Base-by-base conservation (phyloP, 2,113 vertebrate genomes). In the Apteryx mantelli region DNA sequence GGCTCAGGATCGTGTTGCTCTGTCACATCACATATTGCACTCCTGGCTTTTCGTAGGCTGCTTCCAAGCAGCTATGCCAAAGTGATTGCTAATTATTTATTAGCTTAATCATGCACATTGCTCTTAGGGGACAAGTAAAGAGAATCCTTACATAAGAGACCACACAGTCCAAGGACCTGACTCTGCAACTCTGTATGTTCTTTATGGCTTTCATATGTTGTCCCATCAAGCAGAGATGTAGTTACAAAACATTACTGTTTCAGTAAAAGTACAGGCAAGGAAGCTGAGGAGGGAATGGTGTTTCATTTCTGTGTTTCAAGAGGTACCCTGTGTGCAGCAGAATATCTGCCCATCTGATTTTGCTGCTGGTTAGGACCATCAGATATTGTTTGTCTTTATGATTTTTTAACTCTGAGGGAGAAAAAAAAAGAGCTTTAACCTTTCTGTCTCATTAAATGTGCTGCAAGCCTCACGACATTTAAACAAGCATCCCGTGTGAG, bases 361-460 rank as follows among this genome's bases (percentile, higher is more conserved):
- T 88, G 79, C 82, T 77, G 42, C 22, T 94, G 73, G 81, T 93
- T 82, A 86, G 48, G 36, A 82, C 24, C 81, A 52, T 93, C 82
- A 89, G 25, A 71, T 50, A 24, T 80, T 96, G 40, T 75, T 96
- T 89, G 30, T 90, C n/a, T 85, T 82, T 30, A 76, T 76, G n/a
- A 19, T 79, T 95, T 38, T 95, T 90, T 91, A 63, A 88, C 1
- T 22, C 60, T 78, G n/a, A 32, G 32, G 34, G 28, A 80, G 9
- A 13, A 8, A 25, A 50, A 61, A 24, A 30, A 34, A 32, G 40
- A 32, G 19, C 91, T 95, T 91, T 95, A 94, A 95, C 95, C 95
- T 96, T 95, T 95, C 86, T 92, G 36, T 77, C 96, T 97, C 94
- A 93, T 95, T 96, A 96, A 91, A 91, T 0, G 34, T 42, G 65